phyloP scores from a whole-genome alignment of 2,797 vertebrate genomes.

The Alcedo quadribrachys region DNA sequence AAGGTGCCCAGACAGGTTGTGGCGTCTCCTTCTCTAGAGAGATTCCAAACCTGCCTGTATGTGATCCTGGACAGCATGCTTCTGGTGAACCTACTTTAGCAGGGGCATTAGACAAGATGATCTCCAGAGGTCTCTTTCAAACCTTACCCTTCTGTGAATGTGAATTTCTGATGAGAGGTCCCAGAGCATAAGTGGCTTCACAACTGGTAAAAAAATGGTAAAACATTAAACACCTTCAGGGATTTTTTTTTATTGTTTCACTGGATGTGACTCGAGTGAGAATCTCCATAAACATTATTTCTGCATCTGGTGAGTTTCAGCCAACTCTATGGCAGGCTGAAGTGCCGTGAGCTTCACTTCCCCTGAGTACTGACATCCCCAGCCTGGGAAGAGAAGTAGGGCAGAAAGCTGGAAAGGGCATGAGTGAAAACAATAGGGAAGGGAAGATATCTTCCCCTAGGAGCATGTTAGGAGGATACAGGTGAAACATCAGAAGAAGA shows the following conservation, averaged over 20 bases:
- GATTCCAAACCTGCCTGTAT: neutral
- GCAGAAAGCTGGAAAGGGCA: neutral
- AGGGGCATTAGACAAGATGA: neutral
- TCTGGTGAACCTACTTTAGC: neutral
- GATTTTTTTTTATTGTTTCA: neutral
- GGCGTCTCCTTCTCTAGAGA: neutral
- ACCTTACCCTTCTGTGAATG: neutral
- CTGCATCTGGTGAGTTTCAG: neutral
- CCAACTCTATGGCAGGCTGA: neutral
- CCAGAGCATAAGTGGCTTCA: neutral
- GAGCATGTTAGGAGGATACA: rapidly evolving
- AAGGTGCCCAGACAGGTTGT: neutral
- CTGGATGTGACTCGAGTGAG: neutral
- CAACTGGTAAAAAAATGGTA: neutral
- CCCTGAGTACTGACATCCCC: neutral
- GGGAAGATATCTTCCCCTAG: neutral
- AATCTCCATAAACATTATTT: neutral
- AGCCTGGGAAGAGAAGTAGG: neutral
- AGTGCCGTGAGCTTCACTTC: neutral
- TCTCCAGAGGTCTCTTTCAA: neutral
- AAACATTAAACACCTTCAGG: neutral
- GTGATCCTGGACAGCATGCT: neutral
- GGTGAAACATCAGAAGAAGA: neutral
- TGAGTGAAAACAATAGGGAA: neutral
- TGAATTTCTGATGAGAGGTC: neutral